A percentile compares a stretch with the other conserved stretches of the same genome.
phyloP scores from a whole-genome alignment of 2,888 invertebrate genomes.

The Trissonchulus sp. region DNA sequence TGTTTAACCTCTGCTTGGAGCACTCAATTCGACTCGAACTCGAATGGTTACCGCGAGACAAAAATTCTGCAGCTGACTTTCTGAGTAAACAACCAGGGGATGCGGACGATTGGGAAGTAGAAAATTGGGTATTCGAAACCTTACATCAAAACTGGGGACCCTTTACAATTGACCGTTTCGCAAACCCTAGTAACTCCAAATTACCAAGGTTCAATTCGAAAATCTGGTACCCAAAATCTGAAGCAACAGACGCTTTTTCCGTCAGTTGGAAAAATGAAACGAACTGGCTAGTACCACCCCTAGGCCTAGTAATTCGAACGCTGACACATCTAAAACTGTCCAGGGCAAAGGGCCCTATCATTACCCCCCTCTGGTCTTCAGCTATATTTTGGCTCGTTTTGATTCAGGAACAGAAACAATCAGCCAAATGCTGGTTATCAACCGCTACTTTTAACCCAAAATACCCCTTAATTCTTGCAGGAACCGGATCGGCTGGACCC shows the following conservation, averaged over 20 bases:
- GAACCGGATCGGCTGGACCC: background rate
- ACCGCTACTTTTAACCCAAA: background rate
- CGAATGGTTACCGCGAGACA: background rate
- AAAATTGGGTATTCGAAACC: background rate
- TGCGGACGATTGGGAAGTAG: background rate
- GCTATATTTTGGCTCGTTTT: background rate
- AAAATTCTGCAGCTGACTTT: background rate
- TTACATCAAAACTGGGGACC: background rate
- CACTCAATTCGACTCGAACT: background rate
- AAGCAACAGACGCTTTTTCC: background rate
- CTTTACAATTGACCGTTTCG: constrained; percentile 18
- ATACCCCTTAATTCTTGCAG: background rate
- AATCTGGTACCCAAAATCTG: background rate
- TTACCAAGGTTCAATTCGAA: constrained; percentile 15
- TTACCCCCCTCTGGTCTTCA: background rate
- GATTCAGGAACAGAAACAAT: background rate
- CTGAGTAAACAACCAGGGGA: background rate
- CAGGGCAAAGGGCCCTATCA: background rate
- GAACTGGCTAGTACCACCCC: constrained; percentile 10
- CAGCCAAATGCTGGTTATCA: background rate
- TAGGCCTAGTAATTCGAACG: constrained; percentile 1
- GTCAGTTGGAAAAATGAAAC: background rate
- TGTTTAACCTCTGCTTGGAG: background rate
- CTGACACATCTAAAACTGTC: background rate
- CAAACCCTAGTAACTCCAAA: background rate